Conservation (phyloP, 2,113 vertebrate genomes). For the Procavia capensis region DNA sequence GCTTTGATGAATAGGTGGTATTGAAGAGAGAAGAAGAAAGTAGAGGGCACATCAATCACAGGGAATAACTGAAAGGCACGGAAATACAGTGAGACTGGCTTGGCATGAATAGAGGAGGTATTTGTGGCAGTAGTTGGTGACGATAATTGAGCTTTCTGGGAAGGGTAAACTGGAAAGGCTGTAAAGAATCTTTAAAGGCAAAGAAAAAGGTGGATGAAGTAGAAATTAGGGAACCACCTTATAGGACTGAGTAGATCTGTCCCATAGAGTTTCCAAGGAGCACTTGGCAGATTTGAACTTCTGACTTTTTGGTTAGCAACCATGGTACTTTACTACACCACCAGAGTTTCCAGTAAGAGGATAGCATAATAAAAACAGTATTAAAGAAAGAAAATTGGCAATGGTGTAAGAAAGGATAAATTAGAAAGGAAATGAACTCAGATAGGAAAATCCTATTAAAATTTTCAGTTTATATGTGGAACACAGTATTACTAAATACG, state of each 20-base stretch:
- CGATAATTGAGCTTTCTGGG: neutral
- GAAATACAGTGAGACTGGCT: neutral
- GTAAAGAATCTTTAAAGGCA: conserved; percentile 41
- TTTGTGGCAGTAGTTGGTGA: neutral
- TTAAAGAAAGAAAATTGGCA: conserved; percentile 32
- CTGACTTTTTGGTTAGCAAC: no score
- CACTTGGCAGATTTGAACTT: no score
- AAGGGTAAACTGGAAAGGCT: neutral
- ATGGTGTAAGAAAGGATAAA: neutral
- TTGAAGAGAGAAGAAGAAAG: neutral
- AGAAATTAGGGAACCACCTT: neutral
- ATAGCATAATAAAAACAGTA: neutral
- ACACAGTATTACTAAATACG: conserved; percentile 30
- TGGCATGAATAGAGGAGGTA: neutral
- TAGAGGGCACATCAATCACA: neutral
- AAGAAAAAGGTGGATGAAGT: neutral
- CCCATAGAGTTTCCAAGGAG: no score
- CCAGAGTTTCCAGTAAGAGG: no score
- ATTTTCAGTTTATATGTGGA: neutral
- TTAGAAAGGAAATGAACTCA: conserved; percentile 23
- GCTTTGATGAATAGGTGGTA: neutral
- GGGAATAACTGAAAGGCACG: neutral
- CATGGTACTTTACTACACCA: no score
- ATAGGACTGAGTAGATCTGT: no score
- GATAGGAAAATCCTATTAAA: neutral